These are phyloP conservation scores for Drosophila algonquin DNA, from an alignment of 2,888 invertebrate genomes.

Conservation along the genomic window DNA sequence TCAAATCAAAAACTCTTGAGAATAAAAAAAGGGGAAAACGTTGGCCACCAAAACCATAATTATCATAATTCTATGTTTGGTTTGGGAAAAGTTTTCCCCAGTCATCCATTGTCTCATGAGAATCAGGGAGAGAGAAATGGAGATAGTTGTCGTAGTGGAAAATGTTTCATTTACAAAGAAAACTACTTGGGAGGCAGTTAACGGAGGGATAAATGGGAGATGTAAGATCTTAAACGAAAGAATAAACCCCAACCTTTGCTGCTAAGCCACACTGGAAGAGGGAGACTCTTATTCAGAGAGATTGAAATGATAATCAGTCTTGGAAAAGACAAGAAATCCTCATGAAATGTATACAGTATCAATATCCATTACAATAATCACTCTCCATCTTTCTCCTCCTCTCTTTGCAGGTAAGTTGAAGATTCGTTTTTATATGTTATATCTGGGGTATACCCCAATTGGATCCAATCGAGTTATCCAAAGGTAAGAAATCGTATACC, in stretches of 20 bases:
- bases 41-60: slow-evolving; percentile 12
- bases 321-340: too few relatives aligned
- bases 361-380: background rate
- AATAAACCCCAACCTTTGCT: too few relatives aligned
- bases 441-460: background rate
- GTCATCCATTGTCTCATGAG: background rate
- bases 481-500: background rate
- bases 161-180: background rate
- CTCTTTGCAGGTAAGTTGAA: background rate
- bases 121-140: background rate
- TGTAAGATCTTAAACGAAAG: too few relatives aligned
- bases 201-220: background rate
- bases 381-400: background rate
- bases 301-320: too few relatives aligned
- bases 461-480: background rate
- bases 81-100: background rate
- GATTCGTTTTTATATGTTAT: background rate
- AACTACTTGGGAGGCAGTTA: background rate
- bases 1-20: slow-evolving; percentile 9
- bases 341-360: background rate
- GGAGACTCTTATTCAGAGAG: too few relatives aligned
- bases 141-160: background rate
- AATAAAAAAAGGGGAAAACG: background rate
- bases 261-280: background rate
- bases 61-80: slow-evolving; percentile 8